A percentile compares a stretch with the other conserved stretches of the same genome.
Conservation (phyloP, 2,888 invertebrate genomes). For the Amblyjoppa proteus region DNA sequence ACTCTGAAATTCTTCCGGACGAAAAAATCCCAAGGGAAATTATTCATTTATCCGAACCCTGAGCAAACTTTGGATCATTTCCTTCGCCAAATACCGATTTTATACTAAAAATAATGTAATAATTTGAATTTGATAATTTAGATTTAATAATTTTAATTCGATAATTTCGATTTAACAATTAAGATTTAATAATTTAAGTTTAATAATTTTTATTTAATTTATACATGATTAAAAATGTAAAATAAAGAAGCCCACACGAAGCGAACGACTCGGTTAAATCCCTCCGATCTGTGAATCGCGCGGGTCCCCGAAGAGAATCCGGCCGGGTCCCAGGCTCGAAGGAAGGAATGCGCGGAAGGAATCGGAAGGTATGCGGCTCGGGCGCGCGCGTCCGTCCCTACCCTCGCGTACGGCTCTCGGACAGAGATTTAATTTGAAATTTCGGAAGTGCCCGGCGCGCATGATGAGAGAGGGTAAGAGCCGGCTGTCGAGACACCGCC, state of each 20-base stretch:
- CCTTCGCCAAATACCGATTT: constrained; percentile 24
- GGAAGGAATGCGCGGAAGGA: constrained; percentile 56
- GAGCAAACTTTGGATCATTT: not conserved
- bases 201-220: too few relatives aligned
- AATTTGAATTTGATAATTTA: not conserved
- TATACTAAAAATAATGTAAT: not conserved
- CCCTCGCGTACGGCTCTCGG: constrained; percentile 8
- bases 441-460: constrained; percentile 77
- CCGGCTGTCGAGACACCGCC: constrained; percentile 72
- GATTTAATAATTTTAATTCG: not conserved
- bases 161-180: not conserved
- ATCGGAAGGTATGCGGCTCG: constrained; percentile 36
- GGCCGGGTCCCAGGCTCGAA: not conserved
- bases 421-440: constrained; percentile 80
- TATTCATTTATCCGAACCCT: not conserved
- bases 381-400: constrained; percentile 32
- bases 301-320: not conserved
- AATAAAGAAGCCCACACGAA: too few relatives aligned
- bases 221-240: too few relatives aligned
- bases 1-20: constrained; percentile 1
- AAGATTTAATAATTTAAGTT: too few relatives aligned
- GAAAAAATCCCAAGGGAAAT: not conserved
- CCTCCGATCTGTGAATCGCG: not conserved
- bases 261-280: not conserved
- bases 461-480: constrained; percentile 60